Evolutionary conservation across 2,888 invertebrate genomes (phyloP), one percentile per base, ranked within the genome.

Genomic region (Trachelus tabidus): DNA sequence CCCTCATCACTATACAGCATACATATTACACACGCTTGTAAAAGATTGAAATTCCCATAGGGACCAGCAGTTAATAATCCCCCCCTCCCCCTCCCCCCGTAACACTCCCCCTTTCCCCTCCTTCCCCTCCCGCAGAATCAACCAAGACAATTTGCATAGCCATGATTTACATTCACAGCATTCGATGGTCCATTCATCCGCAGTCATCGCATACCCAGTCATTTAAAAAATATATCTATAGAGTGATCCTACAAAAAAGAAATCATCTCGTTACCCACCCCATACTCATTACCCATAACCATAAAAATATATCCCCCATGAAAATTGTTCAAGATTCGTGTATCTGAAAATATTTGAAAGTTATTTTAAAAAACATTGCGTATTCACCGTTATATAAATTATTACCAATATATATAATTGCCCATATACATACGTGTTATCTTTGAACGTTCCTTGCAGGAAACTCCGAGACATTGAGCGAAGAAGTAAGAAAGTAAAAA

Each of bases 381-480:
- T 23, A 23, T 56, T 6, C 23, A 23, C 23, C 23, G 23, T 23
- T 9, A 9, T 15, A 56, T 2, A 6, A 9, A 23, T 23, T 9
- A 56, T 23, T 6, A 40, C 4, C 37, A 4, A 12, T 37, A 37
- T 12, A 12, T 3, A 37, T 4, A 12, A 12, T 23, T 23, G 6
- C 23, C 56, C 6, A 56, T 56, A 56, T 56, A 23, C 56, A 23
- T 56, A 23, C 37, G 0, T 4, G 35, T 12, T 23, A 15, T 4
- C 23, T 2, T 23, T 9, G 23, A 9, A 56, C 23, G 56, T 56
- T 80, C 79, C 35, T 69, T 75, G 75, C 71, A 30, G 77, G 75
- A 79, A 68, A 77, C 56, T 71, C 23, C 31, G 74, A 77, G 69
- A 76, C 40, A 69, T 69, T 75, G 75, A 30, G 40, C 68, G 30